Percentiles rank a stretch among this genome's conserved stretches.
phyloP scores from a whole-genome alignment of 2,113 vertebrate species.

The Protobothrops flavoviridis region DNA sequence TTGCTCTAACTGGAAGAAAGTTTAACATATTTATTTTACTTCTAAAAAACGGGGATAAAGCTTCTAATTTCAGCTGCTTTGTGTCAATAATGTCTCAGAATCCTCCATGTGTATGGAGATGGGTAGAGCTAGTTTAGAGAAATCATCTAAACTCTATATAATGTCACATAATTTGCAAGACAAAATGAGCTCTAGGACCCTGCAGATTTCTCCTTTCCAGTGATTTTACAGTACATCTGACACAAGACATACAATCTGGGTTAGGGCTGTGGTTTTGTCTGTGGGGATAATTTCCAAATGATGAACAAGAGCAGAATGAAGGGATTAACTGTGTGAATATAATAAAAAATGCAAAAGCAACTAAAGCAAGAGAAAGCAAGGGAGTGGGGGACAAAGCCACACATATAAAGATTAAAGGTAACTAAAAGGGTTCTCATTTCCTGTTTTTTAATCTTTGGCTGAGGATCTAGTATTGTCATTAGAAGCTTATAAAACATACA shows the following conservation, averaged over 20 bases:
- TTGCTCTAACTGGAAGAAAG: neutral
- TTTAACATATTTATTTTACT: neutral
- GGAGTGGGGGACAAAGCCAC: neutral
- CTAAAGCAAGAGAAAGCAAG: slow-evolving; percentile 64
- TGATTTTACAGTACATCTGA: slow-evolving; percentile 66
- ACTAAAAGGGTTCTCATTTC: slow-evolving; percentile 58
- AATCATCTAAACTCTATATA: neutral
- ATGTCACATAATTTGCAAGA: neutral
- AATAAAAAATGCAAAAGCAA: slow-evolving; percentile 42
- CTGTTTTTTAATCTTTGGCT: slow-evolving; percentile 51
- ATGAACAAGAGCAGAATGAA: slow-evolving; percentile 58
- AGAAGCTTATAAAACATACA: slow-evolving; percentile 42
- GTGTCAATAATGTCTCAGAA: neutral
- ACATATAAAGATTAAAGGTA: slow-evolving; percentile 72
- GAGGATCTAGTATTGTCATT: slow-evolving; percentile 55
- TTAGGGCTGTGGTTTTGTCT: slow-evolving; percentile 67
- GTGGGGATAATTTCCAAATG: slow-evolving; percentile 59
- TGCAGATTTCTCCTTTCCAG: slow-evolving; percentile 55
- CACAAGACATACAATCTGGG: slow-evolving; percentile 65
- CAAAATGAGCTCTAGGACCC: slow-evolving; percentile 74
- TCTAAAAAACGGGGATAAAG: neutral
- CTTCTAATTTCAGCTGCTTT: neutral
- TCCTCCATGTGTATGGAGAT: neutral
- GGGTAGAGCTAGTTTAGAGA: neutral
- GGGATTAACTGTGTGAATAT: slow-evolving; percentile 66